phyloP scores from a whole-genome alignment of 2,888 invertebrate genomes.

The Drosophila kokeensis region DNA sequence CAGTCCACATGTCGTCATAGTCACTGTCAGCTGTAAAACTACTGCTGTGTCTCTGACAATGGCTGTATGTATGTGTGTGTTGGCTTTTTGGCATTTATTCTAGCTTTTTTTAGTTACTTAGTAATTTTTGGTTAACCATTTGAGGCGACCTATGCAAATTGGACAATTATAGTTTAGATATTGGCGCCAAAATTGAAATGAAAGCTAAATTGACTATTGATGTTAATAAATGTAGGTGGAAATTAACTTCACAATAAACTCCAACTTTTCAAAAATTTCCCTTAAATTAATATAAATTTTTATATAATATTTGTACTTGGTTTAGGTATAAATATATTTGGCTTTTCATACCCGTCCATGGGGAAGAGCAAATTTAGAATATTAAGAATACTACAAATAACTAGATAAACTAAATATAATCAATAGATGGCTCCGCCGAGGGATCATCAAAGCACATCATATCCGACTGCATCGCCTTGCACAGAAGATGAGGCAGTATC shows the following conservation, averaged over 20 bases:
- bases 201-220: neutral
- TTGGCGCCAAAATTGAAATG: neutral
- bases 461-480: accelerated
- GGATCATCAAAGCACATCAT: neutral
- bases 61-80: neutral
- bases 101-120: neutral
- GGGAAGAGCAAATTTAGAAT: neutral
- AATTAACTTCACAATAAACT: neutral
- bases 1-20: constrained; percentile 32
- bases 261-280: neutral
- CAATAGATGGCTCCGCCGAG: neutral
- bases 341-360: too few species aligned
- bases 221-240: neutral
- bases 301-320: neutral
- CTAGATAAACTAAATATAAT: neutral
- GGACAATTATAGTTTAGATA: neutral
- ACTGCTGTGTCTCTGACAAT: neutral
- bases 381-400: neutral
- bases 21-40: constrained; percentile 4
- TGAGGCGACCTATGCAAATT: neutral
- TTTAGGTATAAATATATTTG: neutral
- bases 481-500: neutral
- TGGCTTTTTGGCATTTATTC: neutral
- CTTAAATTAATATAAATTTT: neutral
- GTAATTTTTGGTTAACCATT: neutral